phyloP scores from a whole-genome alignment of 2,797 vertebrate genomes.

The Valencia hispanica region DNA sequence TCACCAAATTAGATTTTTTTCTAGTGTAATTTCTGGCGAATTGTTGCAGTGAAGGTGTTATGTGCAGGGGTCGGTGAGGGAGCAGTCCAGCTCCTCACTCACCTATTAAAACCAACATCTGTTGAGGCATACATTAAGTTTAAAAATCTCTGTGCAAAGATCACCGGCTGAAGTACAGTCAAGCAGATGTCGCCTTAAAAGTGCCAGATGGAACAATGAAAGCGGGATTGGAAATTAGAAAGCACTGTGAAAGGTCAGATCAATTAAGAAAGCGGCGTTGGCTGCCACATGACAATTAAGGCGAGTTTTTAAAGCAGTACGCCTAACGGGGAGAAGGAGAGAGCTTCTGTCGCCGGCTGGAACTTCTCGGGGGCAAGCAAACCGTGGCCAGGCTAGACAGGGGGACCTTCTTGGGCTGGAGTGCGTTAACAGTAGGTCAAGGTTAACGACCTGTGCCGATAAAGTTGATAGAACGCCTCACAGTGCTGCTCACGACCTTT shows the following conservation, averaged over 20 bases:
- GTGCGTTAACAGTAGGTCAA: conserved; percentile 82
- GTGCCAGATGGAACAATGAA: conserved; percentile 99
- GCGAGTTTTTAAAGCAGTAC: conserved; percentile 89
- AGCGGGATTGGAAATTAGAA: conserved; percentile 98
- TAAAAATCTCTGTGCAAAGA: conserved; percentile 99
- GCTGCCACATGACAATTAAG: conserved; percentile 98
- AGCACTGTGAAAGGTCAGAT: conserved; percentile 99
- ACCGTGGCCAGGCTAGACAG: conserved; percentile 48
- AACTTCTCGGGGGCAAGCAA: conserved; percentile 81
- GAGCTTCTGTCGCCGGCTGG: conserved; percentile 65
- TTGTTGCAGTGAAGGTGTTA: conserved; percentile 88
- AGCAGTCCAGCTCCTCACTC: conserved; percentile 84
- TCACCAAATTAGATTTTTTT: not conserved
- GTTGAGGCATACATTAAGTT: conserved; percentile 99
- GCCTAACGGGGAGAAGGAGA: conserved; percentile 78
- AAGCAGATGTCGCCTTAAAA: conserved; percentile 99
- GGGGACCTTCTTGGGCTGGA: conserved; percentile 71
- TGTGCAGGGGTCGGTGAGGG: conserved; percentile 85
- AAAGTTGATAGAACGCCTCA: conserved; percentile 81
- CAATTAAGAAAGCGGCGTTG: conserved; percentile 98
- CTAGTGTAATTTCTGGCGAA: conserved; percentile 87
- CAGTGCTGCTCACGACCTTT: conserved; percentile 78
- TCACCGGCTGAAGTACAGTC: conserved; percentile 99
- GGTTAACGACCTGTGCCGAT: conserved; percentile 84
- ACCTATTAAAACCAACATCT: conserved; percentile 99